phyloP scores from a whole-genome alignment of 2,888 invertebrate genomes.

The Sphecodes monilicornis region DNA sequence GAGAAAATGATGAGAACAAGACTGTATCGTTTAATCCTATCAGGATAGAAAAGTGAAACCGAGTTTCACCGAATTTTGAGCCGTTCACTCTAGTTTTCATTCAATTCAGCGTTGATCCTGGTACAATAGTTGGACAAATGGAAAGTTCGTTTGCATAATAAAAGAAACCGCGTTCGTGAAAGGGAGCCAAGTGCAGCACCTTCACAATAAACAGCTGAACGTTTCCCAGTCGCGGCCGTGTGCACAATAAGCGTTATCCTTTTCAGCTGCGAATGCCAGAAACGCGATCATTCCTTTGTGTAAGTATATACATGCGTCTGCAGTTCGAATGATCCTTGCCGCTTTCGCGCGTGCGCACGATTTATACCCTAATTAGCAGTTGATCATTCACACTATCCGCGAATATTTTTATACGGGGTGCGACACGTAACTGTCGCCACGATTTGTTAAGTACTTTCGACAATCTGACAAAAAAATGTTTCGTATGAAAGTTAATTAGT shows the following conservation, averaged over 20 bases:
- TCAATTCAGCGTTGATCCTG: neutral
- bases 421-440: no score
- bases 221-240: slow-evolving; percentile 18
- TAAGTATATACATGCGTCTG: no score
- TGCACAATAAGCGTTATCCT: neutral
- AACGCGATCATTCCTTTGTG: neutral
- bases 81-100: neutral
- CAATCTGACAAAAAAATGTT: no score
- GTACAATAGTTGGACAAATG: slow-evolving; percentile 40
- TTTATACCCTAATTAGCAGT: no score
- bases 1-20: neutral
- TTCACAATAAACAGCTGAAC: neutral
- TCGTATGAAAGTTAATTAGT: no score
- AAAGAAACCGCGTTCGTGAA: slow-evolving; percentile 43
- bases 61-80: slow-evolving; percentile 11
- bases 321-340: neutral
- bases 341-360: neutral
- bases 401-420: no score
- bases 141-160: slow-evolving; percentile 53
- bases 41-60: slow-evolving; percentile 2
- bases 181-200: slow-evolving; percentile 44
- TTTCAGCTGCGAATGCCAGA: slow-evolving; percentile 1
- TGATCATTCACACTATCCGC: no score
- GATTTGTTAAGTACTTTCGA: no score
- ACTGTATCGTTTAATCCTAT: neutral